Base-by-base conservation (phyloP, 1,140 invertebrate genomes). In the Drosophila nannoptera region DNA sequence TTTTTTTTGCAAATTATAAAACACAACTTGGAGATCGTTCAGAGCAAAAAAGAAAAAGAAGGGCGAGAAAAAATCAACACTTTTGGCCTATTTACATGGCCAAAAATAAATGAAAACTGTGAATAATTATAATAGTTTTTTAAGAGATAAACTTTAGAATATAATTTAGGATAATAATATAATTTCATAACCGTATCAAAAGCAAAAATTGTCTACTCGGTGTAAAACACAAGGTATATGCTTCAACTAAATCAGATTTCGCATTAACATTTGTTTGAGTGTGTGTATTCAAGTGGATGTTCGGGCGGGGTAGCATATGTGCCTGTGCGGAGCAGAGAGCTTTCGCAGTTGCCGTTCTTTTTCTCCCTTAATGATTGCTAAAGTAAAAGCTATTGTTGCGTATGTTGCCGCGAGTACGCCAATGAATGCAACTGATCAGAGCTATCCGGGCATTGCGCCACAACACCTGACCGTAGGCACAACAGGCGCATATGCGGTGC, bases 201-300 rank as follows among this genome's bases (percentile, higher is more conserved):
- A 22, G 67, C 61, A 64, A 73, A 76, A 80, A 77, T 80, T 71
- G 77, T 86, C 81, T 84, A 84, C 80, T 86, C 80, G 69, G 75
- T 86, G 73, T 84, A 74, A 80, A 84, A 84, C 80, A 83, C 81
- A 80, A n/a, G n/a, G n/a, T n/a, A n/a, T n/a, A n/a, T n/a, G n/a
- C n/a, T n/a, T n/a, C n/a, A 78, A 75, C 80, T 84, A 76, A 73
- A 73, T 78, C 69, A 54, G 59, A 75, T 78, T 53, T 78, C 54
- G 59, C 59, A 69, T 76, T 76, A 73, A 76, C 62, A 71, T 77
- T 77, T 48, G 40, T 59, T 52, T 12, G 16, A 36, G 45, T 52
- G 22, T 38, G 52, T 48, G 54, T 61, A 56, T 35, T 32, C 49
- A 46, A 60, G 48, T 43, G 62, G 12, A 43, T 40, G 22, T 72